Evolutionary conservation across 2,797 vertebrate species (phyloP), one percentile per base, ranked within the genome.

Genomic region (Dallia pectoralis): DNA sequence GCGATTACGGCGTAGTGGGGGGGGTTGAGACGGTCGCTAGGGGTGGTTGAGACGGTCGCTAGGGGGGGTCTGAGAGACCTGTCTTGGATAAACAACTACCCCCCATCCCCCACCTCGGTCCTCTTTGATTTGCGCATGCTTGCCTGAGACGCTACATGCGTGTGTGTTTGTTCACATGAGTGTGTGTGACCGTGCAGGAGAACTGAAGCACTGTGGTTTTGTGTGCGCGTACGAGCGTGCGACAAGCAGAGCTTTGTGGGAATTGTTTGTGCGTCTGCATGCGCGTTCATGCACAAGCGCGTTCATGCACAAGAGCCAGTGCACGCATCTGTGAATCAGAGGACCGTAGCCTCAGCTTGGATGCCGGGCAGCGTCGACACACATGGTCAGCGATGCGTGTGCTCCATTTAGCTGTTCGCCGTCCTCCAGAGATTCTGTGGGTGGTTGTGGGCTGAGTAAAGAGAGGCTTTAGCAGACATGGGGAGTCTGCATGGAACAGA

Each of bases 1-100:
- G 94, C 95, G 95, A 98, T 97, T 97, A 97, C 93, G 93, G 93
- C 95, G 93, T 95, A 94, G 94, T 95, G 92, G 93, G 95, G 93
- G 95, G 93, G 92, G 91, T 91, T 92, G 91, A 93, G 93, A 92
- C 93, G 90, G 91, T 86, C 79, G 91, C 88, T 92, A 88, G 33
- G 93, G 89, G 49, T 9, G 62, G 51, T 15, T 1, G 4, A 32
- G 48, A 53, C n/a, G 22, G 16, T 6, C 16, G 67, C 15, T 25
- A 19, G 47, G 67, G 16, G 47, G 32, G 33, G 12, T 19, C 4
- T 4, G 56, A 61, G 56, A 27, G n/a, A n/a, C n/a, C n/a, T 77
- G 83, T 89, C 89, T 93, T 87, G 80, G 88, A 80, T 92, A 89
- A 91, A 91, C 87, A 88, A 76, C 74, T 79, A 79, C 65, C 69